phyloP scores from a whole-genome alignment of 2,113 vertebrate genomes.

The Dermatemys mawii region DNA sequence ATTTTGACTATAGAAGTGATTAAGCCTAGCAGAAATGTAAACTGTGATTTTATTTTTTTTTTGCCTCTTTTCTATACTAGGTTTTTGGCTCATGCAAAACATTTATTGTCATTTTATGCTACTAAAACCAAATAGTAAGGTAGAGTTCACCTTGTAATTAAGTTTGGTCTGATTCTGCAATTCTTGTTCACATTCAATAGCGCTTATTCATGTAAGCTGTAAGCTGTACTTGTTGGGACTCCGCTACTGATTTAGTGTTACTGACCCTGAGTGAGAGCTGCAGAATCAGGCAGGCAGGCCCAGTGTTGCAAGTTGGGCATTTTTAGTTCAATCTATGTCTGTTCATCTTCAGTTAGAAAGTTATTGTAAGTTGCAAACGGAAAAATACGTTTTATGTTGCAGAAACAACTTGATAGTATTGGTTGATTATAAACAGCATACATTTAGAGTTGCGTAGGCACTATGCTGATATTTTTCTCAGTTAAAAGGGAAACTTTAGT shows the following conservation, averaged over 20 bases:
- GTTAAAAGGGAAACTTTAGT: constrained; percentile 46
- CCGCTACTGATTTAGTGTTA: neutral
- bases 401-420: constrained; percentile 19
- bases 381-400: constrained; percentile 6
- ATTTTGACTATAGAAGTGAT: constrained; percentile 15
- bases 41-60: constrained; percentile 8
- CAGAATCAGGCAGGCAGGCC: neutral
- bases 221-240: neutral
- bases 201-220: neutral
- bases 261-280: neutral
- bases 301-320: neutral
- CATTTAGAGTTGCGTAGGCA: constrained; percentile 38
- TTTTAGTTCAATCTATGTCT: neutral
- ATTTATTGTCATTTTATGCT: neutral
- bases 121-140: neutral
- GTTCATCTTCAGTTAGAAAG: neutral
- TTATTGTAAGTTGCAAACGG: neutral
- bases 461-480: constrained; percentile 35
- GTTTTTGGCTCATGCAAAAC: neutral
- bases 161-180: neutral
- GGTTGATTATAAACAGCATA: neutral
- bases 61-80: neutral
- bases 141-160: neutral
- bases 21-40: constrained; percentile 14
- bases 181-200: neutral